Evolutionary conservation across 2,888 invertebrate genomes (phyloP).

Genomic region (Diploptera punctata): DNA sequence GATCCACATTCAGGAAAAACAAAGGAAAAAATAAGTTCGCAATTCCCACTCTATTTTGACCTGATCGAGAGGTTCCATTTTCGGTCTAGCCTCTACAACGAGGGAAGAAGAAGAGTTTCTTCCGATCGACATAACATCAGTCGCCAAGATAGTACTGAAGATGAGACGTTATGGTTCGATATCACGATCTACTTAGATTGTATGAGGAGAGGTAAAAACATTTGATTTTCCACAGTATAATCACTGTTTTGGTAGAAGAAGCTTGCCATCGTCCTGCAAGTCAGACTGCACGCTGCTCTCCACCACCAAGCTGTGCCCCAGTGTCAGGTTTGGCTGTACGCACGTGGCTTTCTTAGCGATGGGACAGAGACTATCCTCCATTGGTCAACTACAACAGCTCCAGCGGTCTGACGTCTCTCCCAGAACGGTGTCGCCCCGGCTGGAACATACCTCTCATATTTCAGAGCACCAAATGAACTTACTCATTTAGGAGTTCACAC

Average conservation of each 20-base stretch:
- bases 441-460: no score
- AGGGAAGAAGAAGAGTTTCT: no score
- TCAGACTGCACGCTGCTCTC: constrained; percentile 47
- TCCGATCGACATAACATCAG: no score
- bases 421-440: constrained; percentile 79
- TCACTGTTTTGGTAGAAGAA: constrained; percentile 71
- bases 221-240: constrained; percentile 74
- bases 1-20: no score
- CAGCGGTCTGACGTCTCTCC: constrained; percentile 78
- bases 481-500: no score
- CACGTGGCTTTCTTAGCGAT: constrained; percentile 56
- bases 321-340: constrained; percentile 57
- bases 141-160: no score
- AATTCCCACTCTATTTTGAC: no score
- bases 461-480: no score
- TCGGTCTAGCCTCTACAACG: constrained; percentile 63
- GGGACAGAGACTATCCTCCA: constrained; percentile 71
- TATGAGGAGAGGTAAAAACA: constrained; percentile 56
- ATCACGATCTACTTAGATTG: constrained; percentile 54
- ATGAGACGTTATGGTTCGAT: no score
- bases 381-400: constrained; percentile 75
- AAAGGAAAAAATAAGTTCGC: no score
- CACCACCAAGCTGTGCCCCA: constrained; percentile 71
- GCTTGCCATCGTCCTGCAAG: constrained; percentile 70
- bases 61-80: no score